A percentile compares a stretch with the other conserved stretches of the same genome.
phyloP scores from a whole-genome alignment of 2,888 invertebrate genomes.

The Megamerina dolium region DNA sequence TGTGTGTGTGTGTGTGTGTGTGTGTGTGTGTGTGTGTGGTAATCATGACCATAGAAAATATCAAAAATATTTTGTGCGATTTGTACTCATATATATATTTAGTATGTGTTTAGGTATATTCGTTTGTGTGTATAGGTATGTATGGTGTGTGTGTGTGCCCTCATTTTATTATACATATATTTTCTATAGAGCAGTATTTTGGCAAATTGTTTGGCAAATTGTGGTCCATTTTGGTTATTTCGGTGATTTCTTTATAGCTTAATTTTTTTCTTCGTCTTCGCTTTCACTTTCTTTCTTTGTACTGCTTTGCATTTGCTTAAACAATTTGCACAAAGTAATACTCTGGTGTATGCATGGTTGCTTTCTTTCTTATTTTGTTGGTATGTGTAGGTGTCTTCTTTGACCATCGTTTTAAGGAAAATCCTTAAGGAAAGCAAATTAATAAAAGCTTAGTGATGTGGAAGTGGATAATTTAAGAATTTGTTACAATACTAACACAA shows the following conservation, averaged over 20 bases:
- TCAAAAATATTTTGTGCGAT: background rate
- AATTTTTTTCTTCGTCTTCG: background rate
- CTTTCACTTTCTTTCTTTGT: background rate
- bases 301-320: background rate
- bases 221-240: slow-evolving; percentile 8
- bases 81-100: too few species aligned
- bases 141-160: too few species aligned
- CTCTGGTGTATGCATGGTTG: background rate
- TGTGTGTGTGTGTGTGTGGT: too few species aligned
- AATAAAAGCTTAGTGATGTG: slow-evolving; percentile 11
- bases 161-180: too few species aligned
- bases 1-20: too few species aligned
- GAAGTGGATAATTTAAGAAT: slow-evolving; percentile 5
- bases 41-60: slow-evolving; percentile 4
- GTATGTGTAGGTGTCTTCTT: background rate
- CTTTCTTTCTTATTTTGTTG: background rate
- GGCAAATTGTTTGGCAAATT: slow-evolving; percentile 12
- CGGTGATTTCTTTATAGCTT: too few species aligned
- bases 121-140: background rate
- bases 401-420: background rate
- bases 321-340: slow-evolving; percentile 4
- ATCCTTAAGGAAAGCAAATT: slow-evolving; percentile 11
- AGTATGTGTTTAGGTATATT: too few species aligned
- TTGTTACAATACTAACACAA: too few species aligned
- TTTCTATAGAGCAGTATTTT: too few species aligned